phyloP scores from a whole-genome alignment of 1,140 invertebrate species.

The Cyclargus thomasi region DNA sequence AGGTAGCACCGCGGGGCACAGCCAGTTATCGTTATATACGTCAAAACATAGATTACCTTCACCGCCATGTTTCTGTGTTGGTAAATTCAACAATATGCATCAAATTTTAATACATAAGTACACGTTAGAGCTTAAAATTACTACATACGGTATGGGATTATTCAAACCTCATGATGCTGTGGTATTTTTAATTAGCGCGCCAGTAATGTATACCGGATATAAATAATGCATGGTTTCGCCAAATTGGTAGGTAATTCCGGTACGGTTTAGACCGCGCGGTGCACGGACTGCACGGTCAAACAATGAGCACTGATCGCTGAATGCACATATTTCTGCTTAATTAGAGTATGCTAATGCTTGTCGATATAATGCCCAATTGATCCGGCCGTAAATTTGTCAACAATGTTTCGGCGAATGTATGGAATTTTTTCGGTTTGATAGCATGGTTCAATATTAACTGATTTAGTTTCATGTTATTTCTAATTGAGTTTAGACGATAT shows the following conservation, averaged over 20 bases:
- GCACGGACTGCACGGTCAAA: not conserved
- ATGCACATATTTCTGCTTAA: slow-evolving; percentile 15
- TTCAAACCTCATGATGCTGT: not conserved
- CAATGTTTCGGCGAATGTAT: not conserved
- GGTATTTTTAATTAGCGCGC: slow-evolving; percentile 6
- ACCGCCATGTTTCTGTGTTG: too few species aligned
- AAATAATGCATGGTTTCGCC: slow-evolving; percentile 8
- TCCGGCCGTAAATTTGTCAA: slow-evolving; percentile 3
- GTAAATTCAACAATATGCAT: not conserved
- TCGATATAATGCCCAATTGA: slow-evolving; percentile 8
- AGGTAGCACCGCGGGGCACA: too few species aligned
- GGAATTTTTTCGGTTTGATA: not conserved
- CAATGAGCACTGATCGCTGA: not conserved
- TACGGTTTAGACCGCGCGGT: slow-evolving; percentile 2
- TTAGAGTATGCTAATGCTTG: slow-evolving; percentile 12
- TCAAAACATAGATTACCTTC: too few species aligned
- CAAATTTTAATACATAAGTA: not conserved
- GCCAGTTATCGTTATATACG: too few species aligned
- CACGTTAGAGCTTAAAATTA: not conserved
- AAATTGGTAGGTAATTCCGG: not conserved
- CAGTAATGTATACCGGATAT: not conserved
- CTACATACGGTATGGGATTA: not conserved
- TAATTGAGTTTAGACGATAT: too few species aligned
- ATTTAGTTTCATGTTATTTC: too few species aligned
- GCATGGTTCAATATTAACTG: too few species aligned